Percentiles rank a stretch among this genome's conserved stretches.
phyloP scores from a whole-genome alignment of 2,888 invertebrate species.

The Cheilosia soror region DNA sequence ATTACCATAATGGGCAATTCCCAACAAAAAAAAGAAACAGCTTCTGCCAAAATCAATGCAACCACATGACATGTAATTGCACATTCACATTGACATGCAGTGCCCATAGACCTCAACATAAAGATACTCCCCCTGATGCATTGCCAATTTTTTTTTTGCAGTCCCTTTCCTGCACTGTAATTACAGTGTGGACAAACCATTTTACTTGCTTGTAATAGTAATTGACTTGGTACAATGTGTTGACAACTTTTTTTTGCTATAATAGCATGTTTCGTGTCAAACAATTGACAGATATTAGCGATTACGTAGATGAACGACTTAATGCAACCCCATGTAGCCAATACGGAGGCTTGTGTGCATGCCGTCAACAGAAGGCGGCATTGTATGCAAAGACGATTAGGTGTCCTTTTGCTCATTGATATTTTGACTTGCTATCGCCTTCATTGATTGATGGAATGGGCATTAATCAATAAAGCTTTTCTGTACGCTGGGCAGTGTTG shows the following conservation, averaged over 20 bases:
- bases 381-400: background rate
- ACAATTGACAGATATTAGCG: conserved; percentile 49
- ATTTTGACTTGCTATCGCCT: conserved; percentile 6
- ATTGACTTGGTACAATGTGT: conserved; percentile 19
- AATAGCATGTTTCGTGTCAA: conserved; percentile 41
- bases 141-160: conserved; percentile 3
- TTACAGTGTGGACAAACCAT: background rate
- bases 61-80: background rate
- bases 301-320: conserved; percentile 40
- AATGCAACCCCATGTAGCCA: conserved; percentile 2
- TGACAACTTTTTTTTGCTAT: conserved; percentile 44
- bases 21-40: conserved; percentile 20
- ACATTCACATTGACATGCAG: conserved; percentile 34
- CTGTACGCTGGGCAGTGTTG: conserved; percentile 16
- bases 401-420: conserved; percentile 43
- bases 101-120: conserved; percentile 18
- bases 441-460: conserved; percentile 32
- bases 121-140: conserved; percentile 9
- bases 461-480: conserved; percentile 54
- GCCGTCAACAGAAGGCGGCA: background rate
- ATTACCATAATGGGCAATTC: background rate
- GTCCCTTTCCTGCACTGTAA: background rate
- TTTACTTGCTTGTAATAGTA: conserved; percentile 9
- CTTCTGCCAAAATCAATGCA: conserved; percentile 37
- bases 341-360: conserved; percentile 4